Evolutionary conservation across 2,888 invertebrate species (phyloP), one percentile per base, ranked within the genome.

Genomic region (Scrobipalpa atriplicella): DNA sequence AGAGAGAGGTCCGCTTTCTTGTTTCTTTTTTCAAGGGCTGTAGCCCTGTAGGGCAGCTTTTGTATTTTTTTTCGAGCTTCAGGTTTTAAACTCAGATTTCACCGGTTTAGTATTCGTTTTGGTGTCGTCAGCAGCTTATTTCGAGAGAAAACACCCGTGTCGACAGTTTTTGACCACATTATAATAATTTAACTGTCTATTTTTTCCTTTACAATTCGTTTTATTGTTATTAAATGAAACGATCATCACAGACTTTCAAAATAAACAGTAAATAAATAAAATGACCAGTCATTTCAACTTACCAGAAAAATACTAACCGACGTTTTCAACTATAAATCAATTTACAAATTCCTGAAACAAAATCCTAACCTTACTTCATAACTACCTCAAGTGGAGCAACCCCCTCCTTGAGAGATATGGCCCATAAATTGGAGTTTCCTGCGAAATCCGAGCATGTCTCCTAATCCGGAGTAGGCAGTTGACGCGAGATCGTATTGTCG

Each of bases 391-490:
- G 36, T 56, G 19, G 56, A 21, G 29, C 3, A 56, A 11, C 29
- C 29, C 36, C 16, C 16, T 18, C 58, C 58, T 58, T 58, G 58
- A 58, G 58, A 58, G 58, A 58, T 58, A 58, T 58, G 29, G 13
- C 16, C 16, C 58, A 58, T 58, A 58, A 58, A 58, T 58, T 58
- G 38, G 38, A 58, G 38, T 38, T 58, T 58, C 58, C 58, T 36
- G 38, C 38, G 58, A 58, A 56, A 58, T 58, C 38, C 38, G 38
- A 58, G 58, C 29, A 16, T 13, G 38, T 58, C n/a, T 16, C 38
- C 2, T 58, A 58, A 58, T 58, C 58, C 36, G 16, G 13, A 36
- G 38, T 58, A 29, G 38, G 54, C 54, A 21, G 54, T 58, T 38
- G 58, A 58, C 29, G 11, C 38, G 11, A 2, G 36, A n/a, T 58